Evolutionary conservation across 2,113 vertebrate species (phyloP), one percentile per base, ranked within the genome.

Genomic region (Alexandromys fortis): DNA sequence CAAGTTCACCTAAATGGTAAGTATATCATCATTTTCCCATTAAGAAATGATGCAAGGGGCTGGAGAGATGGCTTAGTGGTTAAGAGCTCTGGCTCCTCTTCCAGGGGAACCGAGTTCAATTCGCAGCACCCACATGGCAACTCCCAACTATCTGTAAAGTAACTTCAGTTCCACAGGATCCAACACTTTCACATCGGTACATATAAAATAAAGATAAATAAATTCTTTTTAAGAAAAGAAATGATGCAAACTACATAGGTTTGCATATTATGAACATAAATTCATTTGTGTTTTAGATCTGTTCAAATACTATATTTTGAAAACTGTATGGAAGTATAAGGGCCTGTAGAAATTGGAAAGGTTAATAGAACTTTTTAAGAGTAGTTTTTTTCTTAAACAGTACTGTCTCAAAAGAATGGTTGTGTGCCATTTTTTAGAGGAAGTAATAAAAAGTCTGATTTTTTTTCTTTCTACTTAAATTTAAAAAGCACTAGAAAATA

Each of bases 1-100:
- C 98, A 99, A 97, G 99, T 99, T 97, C 99, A 99, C 14, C 98
- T 99, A 96, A 99, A 99, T 90, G 99, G 99, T 99, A 98, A 98
- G 98, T 98, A 0, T 87, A 35, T 17, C 22, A n/a, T 38, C 22
- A 11, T 81, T 95, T 97, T 93, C 45, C 21, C 8, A 55, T 22
- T 91, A 52, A 83, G 16, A 95, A 94, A 55, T 92, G 1, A 22
- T 92, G 24, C 17, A 73, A 95, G 58, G 58, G 19, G 19, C 58
- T 21, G 19, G 58, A 21, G 58, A 58, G 58, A 58, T 58, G 58
- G 19, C 58, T 58, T 58, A 58, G 58, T 58, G 5, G 58, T 58
- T 58, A 58, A 21, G 58, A 58, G 58, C 58, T 21, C 58, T 58
- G 58, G 19, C 58, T 58, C 5, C 58, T 58, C 58, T 21, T 58